Conservation (phyloP, 1,140 invertebrate species). For the Campoletis sonorensis region DNA sequence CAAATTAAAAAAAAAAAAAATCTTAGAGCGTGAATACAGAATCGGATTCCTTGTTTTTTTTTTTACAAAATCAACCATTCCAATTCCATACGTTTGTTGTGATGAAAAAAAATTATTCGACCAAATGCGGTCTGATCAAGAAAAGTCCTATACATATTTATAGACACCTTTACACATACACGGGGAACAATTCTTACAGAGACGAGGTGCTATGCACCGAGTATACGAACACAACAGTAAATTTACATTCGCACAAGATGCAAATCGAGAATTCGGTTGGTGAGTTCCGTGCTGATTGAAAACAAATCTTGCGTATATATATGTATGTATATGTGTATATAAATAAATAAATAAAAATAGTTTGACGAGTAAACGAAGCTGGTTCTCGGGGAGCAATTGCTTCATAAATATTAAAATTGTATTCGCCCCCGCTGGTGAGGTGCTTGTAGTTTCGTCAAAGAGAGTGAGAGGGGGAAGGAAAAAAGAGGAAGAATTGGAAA, state of each 20-base stretch:
- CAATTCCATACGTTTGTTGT: too few relatives aligned
- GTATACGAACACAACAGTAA: neutral
- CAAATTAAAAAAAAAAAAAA: too few relatives aligned
- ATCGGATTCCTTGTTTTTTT: too few relatives aligned
- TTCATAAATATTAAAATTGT: slow-evolving; percentile 46
- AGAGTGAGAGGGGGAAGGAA: neutral
- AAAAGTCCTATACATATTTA: too few relatives aligned
- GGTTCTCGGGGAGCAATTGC: slow-evolving; percentile 34
- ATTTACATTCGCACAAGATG: neutral
- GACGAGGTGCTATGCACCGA: neutral
- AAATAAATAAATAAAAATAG: slow-evolving; percentile 16
- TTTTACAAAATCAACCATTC: too few relatives aligned
- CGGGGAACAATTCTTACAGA: neutral
- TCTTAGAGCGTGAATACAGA: too few relatives aligned
- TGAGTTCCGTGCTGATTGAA: slow-evolving; percentile 23
- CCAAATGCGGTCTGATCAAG: too few relatives aligned
- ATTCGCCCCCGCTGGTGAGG: slow-evolving; percentile 22
- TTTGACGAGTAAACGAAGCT: slow-evolving; percentile 43
- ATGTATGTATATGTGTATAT: neutral
- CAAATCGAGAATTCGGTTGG: slow-evolving; percentile 22
- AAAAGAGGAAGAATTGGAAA: slow-evolving; percentile 26
- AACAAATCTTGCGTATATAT: neutral
- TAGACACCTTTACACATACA: neutral
- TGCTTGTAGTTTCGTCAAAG: neutral
- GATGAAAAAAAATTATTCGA: too few relatives aligned